Conservation (phyloP, 2,797 vertebrate species). For the Euthynnus affinis region DNA sequence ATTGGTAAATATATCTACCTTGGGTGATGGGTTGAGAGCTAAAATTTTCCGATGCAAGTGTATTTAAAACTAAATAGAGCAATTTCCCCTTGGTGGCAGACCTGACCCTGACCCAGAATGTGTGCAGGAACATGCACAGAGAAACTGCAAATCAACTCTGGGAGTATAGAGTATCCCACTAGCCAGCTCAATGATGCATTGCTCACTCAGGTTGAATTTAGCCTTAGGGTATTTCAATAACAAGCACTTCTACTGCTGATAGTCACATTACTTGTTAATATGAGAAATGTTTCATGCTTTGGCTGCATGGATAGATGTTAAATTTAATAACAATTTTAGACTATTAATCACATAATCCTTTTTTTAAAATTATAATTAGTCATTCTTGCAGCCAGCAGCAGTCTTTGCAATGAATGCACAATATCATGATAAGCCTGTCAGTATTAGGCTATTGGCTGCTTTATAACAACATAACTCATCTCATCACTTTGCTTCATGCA, state of each 20-base stretch:
- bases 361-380: not conserved
- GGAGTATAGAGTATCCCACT: constrained; percentile 45
- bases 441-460: not conserved
- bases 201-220: constrained; percentile 18
- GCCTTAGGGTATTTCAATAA: constrained; percentile 3
- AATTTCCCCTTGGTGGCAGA: constrained; percentile 39
- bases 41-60: constrained; percentile 35
- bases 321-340: not conserved
- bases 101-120: constrained; percentile 57
- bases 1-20: constrained; percentile 41
- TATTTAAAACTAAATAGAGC: constrained; percentile 55
- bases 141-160: constrained; percentile 41
- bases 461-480: not conserved
- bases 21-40: not conserved
- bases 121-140: constrained; percentile 24
- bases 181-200: constrained; percentile 36
- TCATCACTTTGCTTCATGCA: not conserved
- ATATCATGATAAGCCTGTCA: not conserved
- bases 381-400: not conserved
- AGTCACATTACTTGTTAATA: not conserved
- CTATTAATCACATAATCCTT: not conserved
- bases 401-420: not conserved
- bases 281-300: not conserved
- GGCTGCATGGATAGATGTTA: not conserved
- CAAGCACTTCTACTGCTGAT: not conserved